A percentile compares a stretch with the other conserved stretches of the same genome.
These are phyloP conservation scores for Marasmarcha lunaedactyla DNA, from an alignment of 2,888 invertebrate genomes.

Conservation along the genomic window DNA sequence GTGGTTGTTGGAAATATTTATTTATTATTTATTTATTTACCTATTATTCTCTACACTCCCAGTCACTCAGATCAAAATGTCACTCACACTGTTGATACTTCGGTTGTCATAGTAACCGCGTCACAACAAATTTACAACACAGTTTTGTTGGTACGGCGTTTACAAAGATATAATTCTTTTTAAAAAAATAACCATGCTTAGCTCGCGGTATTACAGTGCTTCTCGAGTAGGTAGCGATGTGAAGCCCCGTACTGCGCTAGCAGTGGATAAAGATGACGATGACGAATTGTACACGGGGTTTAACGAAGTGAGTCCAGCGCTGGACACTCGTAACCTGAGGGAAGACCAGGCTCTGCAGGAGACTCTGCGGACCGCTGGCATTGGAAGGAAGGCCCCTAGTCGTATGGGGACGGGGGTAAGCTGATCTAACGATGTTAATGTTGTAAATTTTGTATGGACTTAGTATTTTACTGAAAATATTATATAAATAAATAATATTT, in stretches of 20 bases:
- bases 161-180: too few species aligned
- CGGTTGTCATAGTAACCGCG: slow-evolving; percentile 47
- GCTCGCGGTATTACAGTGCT: slow-evolving; percentile 50
- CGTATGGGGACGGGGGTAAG: slow-evolving; percentile 55
- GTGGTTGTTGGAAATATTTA: too few species aligned
- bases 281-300: slow-evolving; percentile 78
- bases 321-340: slow-evolving; percentile 76
- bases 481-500: too few species aligned
- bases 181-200: slow-evolving; percentile 30
- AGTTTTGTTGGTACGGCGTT: neutral
- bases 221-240: slow-evolving; percentile 45
- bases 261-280: slow-evolving; percentile 66
- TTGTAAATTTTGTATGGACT: too few species aligned
- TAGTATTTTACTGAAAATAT: too few species aligned
- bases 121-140: slow-evolving; percentile 43
- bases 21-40: too few species aligned
- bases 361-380: slow-evolving; percentile 80
- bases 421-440: too few species aligned
- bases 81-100: neutral
- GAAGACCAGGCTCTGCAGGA: slow-evolving; percentile 82
- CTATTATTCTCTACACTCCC: too few species aligned
- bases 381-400: slow-evolving; percentile 75
- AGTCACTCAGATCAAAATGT: too few species aligned
- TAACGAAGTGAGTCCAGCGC: slow-evolving; percentile 75
- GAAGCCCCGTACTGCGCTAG: slow-evolving; percentile 47